Evolutionary conservation across 2,797 vertebrate species (phyloP), one percentile per base, ranked within the genome.

Genomic region (Sorex maritimensis): DNA sequence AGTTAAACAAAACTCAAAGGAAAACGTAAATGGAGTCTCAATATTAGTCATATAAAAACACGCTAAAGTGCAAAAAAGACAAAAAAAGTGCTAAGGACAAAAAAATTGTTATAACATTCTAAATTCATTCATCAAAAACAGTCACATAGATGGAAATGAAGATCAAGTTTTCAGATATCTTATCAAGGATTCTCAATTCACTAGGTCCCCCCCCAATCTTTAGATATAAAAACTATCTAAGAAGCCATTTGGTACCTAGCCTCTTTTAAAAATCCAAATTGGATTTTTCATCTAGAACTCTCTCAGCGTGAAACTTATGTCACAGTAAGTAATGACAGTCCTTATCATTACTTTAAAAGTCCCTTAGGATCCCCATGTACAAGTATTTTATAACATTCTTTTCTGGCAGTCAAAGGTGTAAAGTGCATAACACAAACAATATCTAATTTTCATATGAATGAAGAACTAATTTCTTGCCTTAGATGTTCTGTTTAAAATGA

Each of bases 241-340:
- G 55, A 92, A n/a, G 26, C 65, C 4, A n/a, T 21, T 75, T 44
- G 23, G 5, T 13, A 1, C 30, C 24, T 83, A 65, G 24, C 19
- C 69, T 92, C 71, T 87, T 88, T 88, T 83, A 72, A 93, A 81
- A 89, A 71, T 28, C 13, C 79, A 80, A 80, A 77, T 0, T 46
- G 55, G 21, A 83, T 41, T 61, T 83, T 61, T 67, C 58, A 17
- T 61, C 49, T 2, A 26, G 17, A 88, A 74, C 69, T 24, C 0
- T 73, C 61, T 93, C n/a, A 21, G 12, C 21, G 69, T 65, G n/a
- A 80, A n/a, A 23, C 6, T 30, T 19, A 13, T n/a, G 8, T 74
- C 41, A 63, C 8, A 65, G n/a, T 71, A 78, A 44, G 24, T 49
- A 34, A 34, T 34, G 34, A 34, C 34, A 34, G 11, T 79, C 65